Conservation (phyloP, 2,888 invertebrate species). For the Acronicta alni region DNA sequence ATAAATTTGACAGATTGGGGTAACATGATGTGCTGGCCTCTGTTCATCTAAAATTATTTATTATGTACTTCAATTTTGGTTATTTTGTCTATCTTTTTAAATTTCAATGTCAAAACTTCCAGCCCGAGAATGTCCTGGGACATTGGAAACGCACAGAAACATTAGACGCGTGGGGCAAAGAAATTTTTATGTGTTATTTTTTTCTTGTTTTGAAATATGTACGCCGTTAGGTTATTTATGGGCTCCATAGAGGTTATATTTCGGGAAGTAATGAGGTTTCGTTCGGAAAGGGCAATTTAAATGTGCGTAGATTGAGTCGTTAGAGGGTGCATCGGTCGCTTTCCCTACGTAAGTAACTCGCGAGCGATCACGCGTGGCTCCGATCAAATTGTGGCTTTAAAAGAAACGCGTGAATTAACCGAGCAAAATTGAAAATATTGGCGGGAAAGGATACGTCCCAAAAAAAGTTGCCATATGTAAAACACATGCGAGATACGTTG, state of each 20-base stretch:
- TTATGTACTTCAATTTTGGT: no score
- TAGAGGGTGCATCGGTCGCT: conserved; percentile 76
- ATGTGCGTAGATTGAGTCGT: conserved; percentile 88
- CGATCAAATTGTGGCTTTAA: conserved; percentile 61
- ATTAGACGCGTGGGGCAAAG: conserved; percentile 86
- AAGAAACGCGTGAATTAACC: conserved; percentile 52
- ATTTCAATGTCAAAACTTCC: no score
- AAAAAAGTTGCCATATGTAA: not conserved
- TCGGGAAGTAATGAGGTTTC: conserved; percentile 89
- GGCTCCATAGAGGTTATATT: conserved; percentile 88
- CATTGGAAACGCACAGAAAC: conserved; percentile 74
- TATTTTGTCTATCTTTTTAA: no score
- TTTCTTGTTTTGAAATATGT: conserved; percentile 89
- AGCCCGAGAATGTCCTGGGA: conserved; percentile 15
- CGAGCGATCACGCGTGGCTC: conserved; percentile 62
- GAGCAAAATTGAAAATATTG: conserved; percentile 35
- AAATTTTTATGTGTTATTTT: conserved; percentile 87
- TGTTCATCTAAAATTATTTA: no score
- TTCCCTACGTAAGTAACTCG: conserved; percentile 61
- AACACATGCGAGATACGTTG: not conserved
- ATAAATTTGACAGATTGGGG: no score
- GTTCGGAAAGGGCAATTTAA: conserved; percentile 89
- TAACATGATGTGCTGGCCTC: no score
- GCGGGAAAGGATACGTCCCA: conserved; percentile 20
- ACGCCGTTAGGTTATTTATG: conserved; percentile 88